A percentile compares a stretch with the other conserved stretches of the same genome.
Evolutionary conservation across 2,113 vertebrate species (phyloP).

Genomic region (Thermophis baileyi): DNA sequence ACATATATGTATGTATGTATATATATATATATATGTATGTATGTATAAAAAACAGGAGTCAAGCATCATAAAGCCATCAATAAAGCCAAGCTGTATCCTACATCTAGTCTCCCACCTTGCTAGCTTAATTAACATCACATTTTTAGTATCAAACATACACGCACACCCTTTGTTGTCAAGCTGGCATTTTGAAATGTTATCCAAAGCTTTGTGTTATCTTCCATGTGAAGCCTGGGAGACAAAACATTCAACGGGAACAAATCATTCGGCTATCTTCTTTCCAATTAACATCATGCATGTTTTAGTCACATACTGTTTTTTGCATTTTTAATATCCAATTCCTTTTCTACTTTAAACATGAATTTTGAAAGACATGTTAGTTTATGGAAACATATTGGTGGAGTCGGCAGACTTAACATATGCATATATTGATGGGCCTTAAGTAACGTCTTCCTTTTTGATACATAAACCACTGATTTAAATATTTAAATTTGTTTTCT

Average conservation of each 20-base stretch:
- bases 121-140: neutral
- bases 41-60: neutral
- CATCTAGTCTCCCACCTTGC: neutral
- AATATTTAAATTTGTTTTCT: constrained; percentile 17
- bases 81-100: neutral
- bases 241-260: neutral
- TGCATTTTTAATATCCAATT: neutral
- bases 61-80: neutral
- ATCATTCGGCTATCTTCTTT: neutral
- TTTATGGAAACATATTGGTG: neutral
- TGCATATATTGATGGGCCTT: neutral
- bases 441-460: neutral
- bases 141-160: neutral
- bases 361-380: neutral
- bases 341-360: constrained; percentile 1
- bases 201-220: neutral
- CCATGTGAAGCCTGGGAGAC: neutral
- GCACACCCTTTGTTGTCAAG: neutral
- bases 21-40: neutral
- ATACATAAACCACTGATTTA: neutral
- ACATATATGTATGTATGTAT: too few relatives aligned
- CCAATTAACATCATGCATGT: neutral
- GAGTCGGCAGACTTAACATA: neutral
- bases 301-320: neutral
- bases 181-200: neutral